A percentile compares a stretch with the other conserved stretches of the same genome.
Conservation (phyloP, 2,888 invertebrate genomes). For the Tanytarsus gracilentus region DNA sequence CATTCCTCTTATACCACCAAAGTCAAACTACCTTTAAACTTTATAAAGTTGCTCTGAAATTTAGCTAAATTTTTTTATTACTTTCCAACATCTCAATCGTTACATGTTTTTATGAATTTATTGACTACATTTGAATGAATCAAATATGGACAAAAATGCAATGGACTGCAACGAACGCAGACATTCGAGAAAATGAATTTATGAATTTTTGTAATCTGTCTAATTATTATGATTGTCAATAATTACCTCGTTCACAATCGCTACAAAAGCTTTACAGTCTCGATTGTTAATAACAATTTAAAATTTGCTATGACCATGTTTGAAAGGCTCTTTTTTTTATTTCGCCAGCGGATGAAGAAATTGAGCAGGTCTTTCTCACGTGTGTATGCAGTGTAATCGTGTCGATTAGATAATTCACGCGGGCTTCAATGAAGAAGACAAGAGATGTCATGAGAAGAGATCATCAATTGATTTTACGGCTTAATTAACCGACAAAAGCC, state of each 20-base stretch:
- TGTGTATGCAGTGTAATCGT: neutral
- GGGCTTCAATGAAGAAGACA: neutral
- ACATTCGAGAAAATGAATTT: no score
- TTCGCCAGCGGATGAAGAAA: neutral
- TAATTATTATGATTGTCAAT: constrained; percentile 5
- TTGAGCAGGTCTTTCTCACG: neutral
- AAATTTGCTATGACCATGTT: neutral
- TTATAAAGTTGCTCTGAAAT: no score
- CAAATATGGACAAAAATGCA: neutral
- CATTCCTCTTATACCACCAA: neutral
- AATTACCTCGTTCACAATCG: no score
- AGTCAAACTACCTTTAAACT: neutral
- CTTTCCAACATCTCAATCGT: no score
- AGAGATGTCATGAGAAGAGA: neutral
- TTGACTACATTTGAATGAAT: no score
- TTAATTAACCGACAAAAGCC: constrained; percentile 9
- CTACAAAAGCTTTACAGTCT: no score
- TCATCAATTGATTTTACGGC: neutral
- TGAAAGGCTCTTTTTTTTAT: no score
- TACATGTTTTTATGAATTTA: no score
- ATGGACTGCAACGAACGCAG: no score
- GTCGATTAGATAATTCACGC: neutral
- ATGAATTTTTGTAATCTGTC: no score
- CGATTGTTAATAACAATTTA: neutral
- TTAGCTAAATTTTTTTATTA: no score